A percentile compares a stretch with the other conserved stretches of the same genome.
These are phyloP conservation scores for Nomada fucata DNA, from an alignment of 2,888 invertebrate species.

Conservation along the genomic window DNA sequence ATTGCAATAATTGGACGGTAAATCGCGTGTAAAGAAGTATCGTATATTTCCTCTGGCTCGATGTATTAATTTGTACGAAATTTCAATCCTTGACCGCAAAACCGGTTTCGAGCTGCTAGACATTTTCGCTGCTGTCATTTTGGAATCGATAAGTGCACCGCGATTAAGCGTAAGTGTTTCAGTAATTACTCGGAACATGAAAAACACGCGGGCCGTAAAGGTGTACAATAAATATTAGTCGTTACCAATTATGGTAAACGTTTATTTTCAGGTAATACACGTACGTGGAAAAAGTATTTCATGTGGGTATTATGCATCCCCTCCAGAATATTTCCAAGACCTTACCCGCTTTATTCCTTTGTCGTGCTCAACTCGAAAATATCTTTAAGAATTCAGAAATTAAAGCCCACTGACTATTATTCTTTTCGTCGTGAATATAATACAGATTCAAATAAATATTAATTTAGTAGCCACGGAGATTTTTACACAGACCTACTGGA, in stretches of 20 bases:
- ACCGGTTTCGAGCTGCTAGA: constrained; percentile 29
- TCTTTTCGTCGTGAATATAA: too few relatives aligned
- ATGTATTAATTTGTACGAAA: constrained; percentile 21
- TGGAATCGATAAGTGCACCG: constrained; percentile 1
- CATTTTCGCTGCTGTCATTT: constrained; percentile 14
- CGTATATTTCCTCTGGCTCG: not conserved
- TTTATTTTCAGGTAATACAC: constrained; percentile 13
- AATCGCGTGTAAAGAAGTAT: not conserved
- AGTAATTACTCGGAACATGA: constrained; percentile 6
- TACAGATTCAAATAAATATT: too few relatives aligned
- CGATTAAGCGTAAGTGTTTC: constrained; percentile 28
- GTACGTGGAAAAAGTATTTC: not conserved
- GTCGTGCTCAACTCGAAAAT: too few relatives aligned
- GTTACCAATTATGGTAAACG: constrained; percentile 8
- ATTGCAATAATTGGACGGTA: constrained; percentile 4
- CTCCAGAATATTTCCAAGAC: too few relatives aligned
- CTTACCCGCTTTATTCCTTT: too few relatives aligned
- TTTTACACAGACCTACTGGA: too few relatives aligned
- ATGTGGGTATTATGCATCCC: not conserved
- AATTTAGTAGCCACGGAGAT: too few relatives aligned
- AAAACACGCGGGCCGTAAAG: not conserved
- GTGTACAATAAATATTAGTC: constrained; percentile 9
- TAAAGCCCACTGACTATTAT: too few relatives aligned
- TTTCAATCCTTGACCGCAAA: constrained; percentile 15
- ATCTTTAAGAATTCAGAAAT: too few relatives aligned